Conservation (phyloP, 30 jellyfish, hydroid and myxozoan genomes). For the Chrysaora quinquecirrha region DNA sequence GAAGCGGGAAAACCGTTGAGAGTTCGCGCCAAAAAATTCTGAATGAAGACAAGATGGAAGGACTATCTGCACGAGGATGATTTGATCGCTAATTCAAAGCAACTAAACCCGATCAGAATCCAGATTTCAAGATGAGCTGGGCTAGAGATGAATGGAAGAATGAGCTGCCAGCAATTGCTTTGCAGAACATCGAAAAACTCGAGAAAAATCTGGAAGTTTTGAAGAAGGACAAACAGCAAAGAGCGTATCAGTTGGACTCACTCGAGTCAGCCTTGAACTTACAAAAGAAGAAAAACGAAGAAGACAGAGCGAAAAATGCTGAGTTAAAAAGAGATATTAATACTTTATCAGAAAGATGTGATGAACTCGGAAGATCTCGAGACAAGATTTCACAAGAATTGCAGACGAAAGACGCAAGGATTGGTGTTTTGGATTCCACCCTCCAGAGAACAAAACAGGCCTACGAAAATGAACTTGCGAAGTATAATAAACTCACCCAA, state of each 20-base stretch:
- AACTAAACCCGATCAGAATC: no score
- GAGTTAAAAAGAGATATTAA: conserved; percentile 68
- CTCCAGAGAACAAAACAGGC: conserved; percentile 60
- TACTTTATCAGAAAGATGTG: conserved; percentile 51
- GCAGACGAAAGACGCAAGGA: conserved; percentile 73
- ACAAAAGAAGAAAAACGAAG: conserved; percentile 84
- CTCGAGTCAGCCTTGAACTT: conserved; percentile 76
- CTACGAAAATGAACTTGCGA: conserved; percentile 41
- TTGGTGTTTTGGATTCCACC: conserved; percentile 78
- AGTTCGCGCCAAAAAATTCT: conserved; percentile 59
- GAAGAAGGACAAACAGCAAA: conserved; percentile 79
- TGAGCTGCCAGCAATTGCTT: conserved; percentile 73
- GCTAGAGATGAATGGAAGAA: conserved; percentile 97
- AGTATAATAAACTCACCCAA: conserved; percentile 15
- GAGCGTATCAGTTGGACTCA: conserved; percentile 68
- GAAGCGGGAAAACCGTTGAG: conserved; percentile 21
- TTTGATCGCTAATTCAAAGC: no score
- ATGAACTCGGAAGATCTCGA: conserved; percentile 23
- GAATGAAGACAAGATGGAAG: conserved; percentile 8
- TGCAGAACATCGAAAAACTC: conserved; percentile 69
- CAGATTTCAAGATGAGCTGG: conserved; percentile 79
- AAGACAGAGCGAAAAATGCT: conserved; percentile 54
- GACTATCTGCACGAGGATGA: no score
- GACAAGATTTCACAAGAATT: conserved; percentile 82
- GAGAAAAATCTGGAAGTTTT: conserved; percentile 73